A percentile compares a stretch with the other conserved stretches of the same genome.
Conservation (phyloP, 2,797 vertebrate genomes). For the Neopelma chrysocephalum region DNA sequence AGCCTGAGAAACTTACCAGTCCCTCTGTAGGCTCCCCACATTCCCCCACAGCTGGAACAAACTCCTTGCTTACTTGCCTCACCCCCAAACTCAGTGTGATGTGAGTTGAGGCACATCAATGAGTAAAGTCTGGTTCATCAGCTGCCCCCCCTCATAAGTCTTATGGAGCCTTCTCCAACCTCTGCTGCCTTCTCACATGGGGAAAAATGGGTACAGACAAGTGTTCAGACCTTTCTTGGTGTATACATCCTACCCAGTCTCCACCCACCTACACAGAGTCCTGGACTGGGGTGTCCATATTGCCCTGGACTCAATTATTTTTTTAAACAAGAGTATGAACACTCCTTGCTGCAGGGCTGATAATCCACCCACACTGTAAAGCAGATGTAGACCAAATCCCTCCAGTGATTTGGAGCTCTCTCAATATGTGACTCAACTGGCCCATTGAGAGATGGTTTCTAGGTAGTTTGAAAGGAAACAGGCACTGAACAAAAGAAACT, state of each 20-base stretch:
- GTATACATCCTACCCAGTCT: not conserved
- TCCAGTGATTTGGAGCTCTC: not conserved
- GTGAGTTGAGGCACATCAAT: not conserved
- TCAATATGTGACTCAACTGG: not conserved
- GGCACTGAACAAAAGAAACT: not conserved
- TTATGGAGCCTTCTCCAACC: not conserved
- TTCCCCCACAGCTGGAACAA: not conserved
- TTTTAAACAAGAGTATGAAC: not conserved
- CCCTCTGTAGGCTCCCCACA: not conserved
- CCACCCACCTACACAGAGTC: not conserved
- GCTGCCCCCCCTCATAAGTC: fast-evolving
- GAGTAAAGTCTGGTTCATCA: not conserved
- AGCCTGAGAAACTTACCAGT: not conserved
- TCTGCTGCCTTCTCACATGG: not conserved
- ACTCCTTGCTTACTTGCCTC: fast-evolving
- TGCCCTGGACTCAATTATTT: not conserved
- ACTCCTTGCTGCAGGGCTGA: not conserved
- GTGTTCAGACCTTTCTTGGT: not conserved
- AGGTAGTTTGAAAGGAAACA: not conserved
- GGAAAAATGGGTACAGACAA: not conserved
- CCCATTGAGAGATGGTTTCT: not conserved
- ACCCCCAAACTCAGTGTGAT: not conserved
- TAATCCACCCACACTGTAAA: not conserved
- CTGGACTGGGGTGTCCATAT: not conserved
- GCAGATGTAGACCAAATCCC: not conserved